A percentile compares a stretch with the other conserved stretches of the same genome.
These are phyloP conservation scores for Coelopa pilipes DNA, from an alignment of 2,888 invertebrate genomes.

Conservation along the genomic window DNA sequence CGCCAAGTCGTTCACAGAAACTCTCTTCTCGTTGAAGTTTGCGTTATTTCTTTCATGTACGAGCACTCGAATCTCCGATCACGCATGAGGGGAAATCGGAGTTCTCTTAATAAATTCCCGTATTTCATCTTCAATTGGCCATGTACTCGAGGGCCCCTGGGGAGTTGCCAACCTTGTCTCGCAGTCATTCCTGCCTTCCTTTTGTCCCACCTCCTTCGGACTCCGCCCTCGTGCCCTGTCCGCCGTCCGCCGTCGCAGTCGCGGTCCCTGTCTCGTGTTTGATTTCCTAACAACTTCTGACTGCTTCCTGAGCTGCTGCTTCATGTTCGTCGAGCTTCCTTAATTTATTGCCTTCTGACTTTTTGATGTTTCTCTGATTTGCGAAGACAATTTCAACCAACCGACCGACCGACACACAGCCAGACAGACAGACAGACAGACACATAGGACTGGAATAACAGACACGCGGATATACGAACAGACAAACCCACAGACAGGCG, in stretches of 20 bases:
- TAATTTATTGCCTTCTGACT: slow-evolving; percentile 59
- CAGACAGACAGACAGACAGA: background rate
- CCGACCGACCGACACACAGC: background rate
- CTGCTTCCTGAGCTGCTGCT: background rate
- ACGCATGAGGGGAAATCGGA: too few species aligned
- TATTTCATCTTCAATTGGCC: too few species aligned
- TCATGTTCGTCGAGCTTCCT: slow-evolving; percentile 39
- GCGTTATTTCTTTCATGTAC: too few species aligned
- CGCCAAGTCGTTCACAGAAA: too few species aligned
- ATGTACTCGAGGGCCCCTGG: too few species aligned
- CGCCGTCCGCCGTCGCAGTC: background rate
- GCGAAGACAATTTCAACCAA: slow-evolving; percentile 23
- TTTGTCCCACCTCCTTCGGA: background rate
- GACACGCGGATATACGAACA: background rate
- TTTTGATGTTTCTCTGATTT: slow-evolving; percentile 40
- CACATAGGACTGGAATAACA: background rate
- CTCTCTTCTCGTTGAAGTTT: too few species aligned
- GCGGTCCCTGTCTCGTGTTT: background rate
- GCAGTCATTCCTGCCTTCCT: background rate
- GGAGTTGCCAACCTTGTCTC: background rate
- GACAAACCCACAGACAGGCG: background rate
- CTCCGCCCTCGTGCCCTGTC: too few species aligned
- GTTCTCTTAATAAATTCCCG: too few species aligned
- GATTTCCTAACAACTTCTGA: slow-evolving; percentile 48
- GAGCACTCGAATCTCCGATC: too few species aligned